Evolutionary conservation across 92 coral and sea anemone genomes (phyloP).

Genomic region (Nematostella vectensis): DNA sequence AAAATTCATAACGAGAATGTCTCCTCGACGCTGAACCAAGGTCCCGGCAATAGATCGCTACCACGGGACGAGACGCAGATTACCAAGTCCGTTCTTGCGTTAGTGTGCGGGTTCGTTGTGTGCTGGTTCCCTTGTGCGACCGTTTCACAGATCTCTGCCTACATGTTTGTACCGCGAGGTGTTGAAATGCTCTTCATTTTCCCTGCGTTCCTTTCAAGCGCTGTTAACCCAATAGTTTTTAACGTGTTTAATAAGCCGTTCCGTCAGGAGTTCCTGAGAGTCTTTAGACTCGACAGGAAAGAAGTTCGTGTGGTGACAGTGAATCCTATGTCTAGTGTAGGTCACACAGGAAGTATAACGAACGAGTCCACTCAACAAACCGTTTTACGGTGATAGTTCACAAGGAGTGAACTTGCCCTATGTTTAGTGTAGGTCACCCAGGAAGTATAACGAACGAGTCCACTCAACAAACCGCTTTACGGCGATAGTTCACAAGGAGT

Average conservation of each 20-base stretch:
- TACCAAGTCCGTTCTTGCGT: slow-evolving; percentile 24
- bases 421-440: too few relatives aligned
- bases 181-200: slow-evolving; percentile 22
- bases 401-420: too few relatives aligned
- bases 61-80: background rate
- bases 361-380: too few relatives aligned
- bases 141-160: background rate
- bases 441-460: too few relatives aligned
- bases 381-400: too few relatives aligned
- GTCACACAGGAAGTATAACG: too few relatives aligned
- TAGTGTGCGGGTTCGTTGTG: slow-evolving; percentile 25
- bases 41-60: background rate
- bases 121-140: slow-evolving; percentile 30
- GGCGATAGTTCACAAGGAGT: too few relatives aligned
- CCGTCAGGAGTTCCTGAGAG: slow-evolving; percentile 4
- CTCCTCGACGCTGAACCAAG: background rate
- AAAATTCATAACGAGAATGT: slow-evolving; percentile 10
- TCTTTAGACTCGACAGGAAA: background rate
- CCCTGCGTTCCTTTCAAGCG: slow-evolving; percentile 17
- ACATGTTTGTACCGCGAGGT: slow-evolving; percentile 12
- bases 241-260: slow-evolving; percentile 24
- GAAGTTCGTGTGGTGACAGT: too few relatives aligned
- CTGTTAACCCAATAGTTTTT: slow-evolving; percentile 17
- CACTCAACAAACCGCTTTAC: too few relatives aligned
- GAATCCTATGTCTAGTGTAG: too few relatives aligned